Evolutionary conservation across 1,140 invertebrate genomes (phyloP).

Genomic region (Paraescarpia echinospica): DNA sequence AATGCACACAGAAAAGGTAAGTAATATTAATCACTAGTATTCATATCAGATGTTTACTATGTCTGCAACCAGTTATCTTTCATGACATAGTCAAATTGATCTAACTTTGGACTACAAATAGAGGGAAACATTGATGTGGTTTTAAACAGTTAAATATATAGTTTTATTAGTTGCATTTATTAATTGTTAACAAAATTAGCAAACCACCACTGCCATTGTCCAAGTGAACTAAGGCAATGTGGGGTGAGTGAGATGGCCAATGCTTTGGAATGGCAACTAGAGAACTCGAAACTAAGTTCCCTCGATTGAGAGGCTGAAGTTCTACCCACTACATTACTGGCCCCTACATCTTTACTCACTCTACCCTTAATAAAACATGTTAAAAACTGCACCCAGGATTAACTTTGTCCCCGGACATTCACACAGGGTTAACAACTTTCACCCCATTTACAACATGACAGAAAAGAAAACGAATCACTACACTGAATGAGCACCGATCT

Average conservation of each 20-base stretch:
- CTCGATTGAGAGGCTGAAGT: no score
- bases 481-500: not conserved
- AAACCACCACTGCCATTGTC: no score
- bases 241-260: no score
- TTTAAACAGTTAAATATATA: not conserved
- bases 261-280: no score
- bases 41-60: not conserved
- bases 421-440: not conserved
- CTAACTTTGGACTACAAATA: no score
- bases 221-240: no score
- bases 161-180: not conserved
- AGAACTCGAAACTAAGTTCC: no score
- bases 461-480: not conserved
- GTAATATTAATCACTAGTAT: not conserved
- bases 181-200: no score
- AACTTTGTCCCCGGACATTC: not conserved
- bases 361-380: no score
- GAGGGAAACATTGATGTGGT: not conserved
- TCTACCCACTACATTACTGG: no score
- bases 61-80: not conserved
- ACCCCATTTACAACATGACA: not conserved
- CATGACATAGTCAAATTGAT: not conserved
- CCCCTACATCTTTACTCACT: no score
- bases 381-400: not conserved
- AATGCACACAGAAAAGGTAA: not conserved